Conservation (phyloP, 2,888 invertebrate species). For the Cerastoderma edule region DNA sequence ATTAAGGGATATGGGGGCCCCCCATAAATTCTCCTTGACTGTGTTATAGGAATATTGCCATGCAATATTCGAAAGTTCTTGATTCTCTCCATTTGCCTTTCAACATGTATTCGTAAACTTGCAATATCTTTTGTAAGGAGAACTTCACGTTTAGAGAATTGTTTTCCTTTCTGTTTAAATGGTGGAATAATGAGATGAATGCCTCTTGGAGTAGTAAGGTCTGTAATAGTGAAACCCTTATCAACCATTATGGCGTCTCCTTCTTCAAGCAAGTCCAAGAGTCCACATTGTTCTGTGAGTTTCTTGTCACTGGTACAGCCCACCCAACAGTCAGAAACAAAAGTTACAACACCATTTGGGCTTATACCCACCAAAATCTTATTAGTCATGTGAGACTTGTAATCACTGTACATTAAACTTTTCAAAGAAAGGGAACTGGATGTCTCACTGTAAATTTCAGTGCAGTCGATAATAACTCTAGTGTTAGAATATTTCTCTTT, state of each 20-base stretch:
- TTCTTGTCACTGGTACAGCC: constrained; percentile 38
- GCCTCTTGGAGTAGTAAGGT: constrained; percentile 23
- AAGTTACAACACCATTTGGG: constrained; percentile 44
- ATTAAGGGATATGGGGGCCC: too few species aligned
- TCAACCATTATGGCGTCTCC: constrained; percentile 60
- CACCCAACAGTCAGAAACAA: constrained; percentile 18
- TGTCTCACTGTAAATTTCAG: constrained; percentile 35
- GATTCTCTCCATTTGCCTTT: not conserved
- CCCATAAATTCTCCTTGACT: not conserved
- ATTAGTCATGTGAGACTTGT: constrained; percentile 48
- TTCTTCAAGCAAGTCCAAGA: constrained; percentile 49
- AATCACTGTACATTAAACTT: constrained; percentile 43
- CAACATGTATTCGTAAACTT: not conserved
- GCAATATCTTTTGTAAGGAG: not conserved
- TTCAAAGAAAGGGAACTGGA: constrained; percentile 2
- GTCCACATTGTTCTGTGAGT: constrained; percentile 35
- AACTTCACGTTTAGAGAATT: not conserved
- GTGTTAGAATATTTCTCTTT: constrained; percentile 34
- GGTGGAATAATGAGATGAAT: not conserved
- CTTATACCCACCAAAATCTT: constrained; percentile 44
- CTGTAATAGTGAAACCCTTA: constrained; percentile 50
- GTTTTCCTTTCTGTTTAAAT: constrained; percentile 7
- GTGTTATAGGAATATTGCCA: not conserved
- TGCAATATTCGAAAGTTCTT: not conserved
- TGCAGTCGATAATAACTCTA: constrained; percentile 58